Evolutionary conservation across 2,797 vertebrate species (phyloP).

Genomic region (Xenops minutus): DNA sequence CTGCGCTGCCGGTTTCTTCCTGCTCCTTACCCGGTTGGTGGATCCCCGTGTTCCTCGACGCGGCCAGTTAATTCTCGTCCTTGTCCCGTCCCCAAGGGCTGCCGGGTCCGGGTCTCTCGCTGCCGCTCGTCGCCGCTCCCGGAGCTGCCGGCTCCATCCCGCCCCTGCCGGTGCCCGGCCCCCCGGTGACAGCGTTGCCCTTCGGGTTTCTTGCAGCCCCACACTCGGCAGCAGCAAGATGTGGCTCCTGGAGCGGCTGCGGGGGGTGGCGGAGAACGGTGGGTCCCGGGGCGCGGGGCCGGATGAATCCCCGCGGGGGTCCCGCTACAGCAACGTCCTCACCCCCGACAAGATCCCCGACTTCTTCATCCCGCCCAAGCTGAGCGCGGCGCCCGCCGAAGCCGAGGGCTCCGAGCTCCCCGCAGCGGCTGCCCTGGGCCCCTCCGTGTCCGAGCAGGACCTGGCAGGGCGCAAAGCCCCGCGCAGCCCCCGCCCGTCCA

Average conservation of each 20-base stretch:
- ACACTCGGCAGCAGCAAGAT: conserved; percentile 73
- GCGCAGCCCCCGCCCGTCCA: conserved; percentile 86
- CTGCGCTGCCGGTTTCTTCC: background rate
- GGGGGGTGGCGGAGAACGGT: conserved; percentile 86
- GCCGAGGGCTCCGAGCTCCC: conserved; percentile 65
- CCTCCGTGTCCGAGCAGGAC: conserved; percentile 83
- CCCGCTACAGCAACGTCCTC: conserved; percentile 91
- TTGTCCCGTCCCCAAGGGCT: background rate
- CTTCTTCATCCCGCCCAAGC: conserved; percentile 95
- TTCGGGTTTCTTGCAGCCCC: background rate
- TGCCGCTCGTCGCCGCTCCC: background rate
- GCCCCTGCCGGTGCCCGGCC: background rate
- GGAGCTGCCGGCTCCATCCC: background rate
- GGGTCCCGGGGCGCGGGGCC: conserved; percentile 61
- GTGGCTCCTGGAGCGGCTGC: conserved; percentile 95
- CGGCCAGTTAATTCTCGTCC: background rate
- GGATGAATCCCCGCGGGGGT: conserved; percentile 43
- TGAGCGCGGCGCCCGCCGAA: conserved; percentile 82
- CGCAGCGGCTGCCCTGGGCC: conserved; percentile 73
- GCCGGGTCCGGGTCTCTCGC: background rate
- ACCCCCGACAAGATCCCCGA: conserved; percentile 97
- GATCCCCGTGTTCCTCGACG: background rate
- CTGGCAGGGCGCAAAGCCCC: conserved; percentile 78
- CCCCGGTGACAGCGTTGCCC: background rate
- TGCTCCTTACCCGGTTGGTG: background rate